Percentiles rank a stretch among this genome's conserved stretches.
Conservation (phyloP, 2,797 vertebrate genomes). For the Mus spretus region DNA sequence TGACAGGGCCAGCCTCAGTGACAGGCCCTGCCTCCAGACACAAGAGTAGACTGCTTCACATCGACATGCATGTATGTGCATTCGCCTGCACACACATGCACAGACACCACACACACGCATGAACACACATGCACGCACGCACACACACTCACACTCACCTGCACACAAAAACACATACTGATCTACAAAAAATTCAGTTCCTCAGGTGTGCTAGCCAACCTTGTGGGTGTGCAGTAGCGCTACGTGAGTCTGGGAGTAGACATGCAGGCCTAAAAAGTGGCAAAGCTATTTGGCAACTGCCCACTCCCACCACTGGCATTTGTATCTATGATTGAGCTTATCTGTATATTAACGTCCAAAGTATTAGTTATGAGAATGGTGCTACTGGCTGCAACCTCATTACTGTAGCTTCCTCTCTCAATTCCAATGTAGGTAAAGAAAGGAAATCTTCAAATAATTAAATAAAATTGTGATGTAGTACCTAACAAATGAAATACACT, state of each 20-base stretch:
- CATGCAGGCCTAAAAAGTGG: neutral
- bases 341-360: neutral
- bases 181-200: slow-evolving; percentile 19
- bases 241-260: neutral
- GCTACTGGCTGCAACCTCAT: neutral
- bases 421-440: slow-evolving; percentile 47
- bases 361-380: neutral
- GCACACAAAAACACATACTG: neutral
- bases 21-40: neutral
- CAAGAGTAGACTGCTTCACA: neutral
- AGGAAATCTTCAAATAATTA: slow-evolving; percentile 14
- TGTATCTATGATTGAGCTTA: neutral
- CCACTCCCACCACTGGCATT: neutral
- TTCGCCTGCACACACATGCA: too few relatives aligned
- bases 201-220: neutral
- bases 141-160: neutral
- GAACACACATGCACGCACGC: too few relatives aligned
- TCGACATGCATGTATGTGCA: neutral
- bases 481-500: neutral
- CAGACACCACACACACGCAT: too few relatives aligned
- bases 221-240: neutral
- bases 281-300: neutral
- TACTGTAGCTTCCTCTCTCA: neutral
- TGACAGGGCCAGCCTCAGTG: neutral
- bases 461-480: slow-evolving; percentile 10